Base-by-base conservation (phyloP, 2,113 vertebrate species). In the Crotalus viridis region DNA sequence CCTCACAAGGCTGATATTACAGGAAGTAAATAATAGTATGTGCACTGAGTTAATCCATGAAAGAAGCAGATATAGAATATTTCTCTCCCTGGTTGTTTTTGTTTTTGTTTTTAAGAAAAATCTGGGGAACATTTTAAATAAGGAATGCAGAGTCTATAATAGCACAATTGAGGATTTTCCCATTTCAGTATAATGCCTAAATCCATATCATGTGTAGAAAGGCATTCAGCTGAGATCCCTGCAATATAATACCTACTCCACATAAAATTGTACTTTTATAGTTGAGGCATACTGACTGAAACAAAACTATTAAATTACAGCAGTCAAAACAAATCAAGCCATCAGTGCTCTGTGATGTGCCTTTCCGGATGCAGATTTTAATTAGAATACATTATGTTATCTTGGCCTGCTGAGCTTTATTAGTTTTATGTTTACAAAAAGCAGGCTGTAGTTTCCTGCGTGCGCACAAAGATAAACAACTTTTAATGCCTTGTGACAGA, bases 341-440 rank as follows among this genome's bases (percentile, higher is more conserved):
- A n/a, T 52, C 74, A 17, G 19, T 24, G 26, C 61, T 91, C 74
- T 89, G 55, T 28, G 69, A 86, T 85, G 46, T 22, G 69, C 87
- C 89, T 59, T 55, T 91, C 92, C 88, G 39, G 92, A 85, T 74
- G 59, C 54, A 59, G 88, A 59, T 89, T 93, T 93, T 93, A 93
- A 93, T 93, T 93, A 93, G 92, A 89, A 89, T 88, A 86, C 85
- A 93, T 93, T 59, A 7, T 51, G 55, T 93, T 93, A 93, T 89
- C 88, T 89, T 51, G 28, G 88, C 28, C 92, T 89, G 88, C 88
- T 89, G 69, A 46, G 88, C 52, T 89, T 93, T 85, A 89, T 93
- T 93, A 93, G 26, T 89, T 89, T 55, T 85, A 12, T 85, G 69
- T 85, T 89, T 85, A 85, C 54, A 81, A 74, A 88, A 57, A 8